Evolutionary conservation across 2,113 vertebrate species (phyloP).

Genomic region (Pollachius pollachius): DNA sequence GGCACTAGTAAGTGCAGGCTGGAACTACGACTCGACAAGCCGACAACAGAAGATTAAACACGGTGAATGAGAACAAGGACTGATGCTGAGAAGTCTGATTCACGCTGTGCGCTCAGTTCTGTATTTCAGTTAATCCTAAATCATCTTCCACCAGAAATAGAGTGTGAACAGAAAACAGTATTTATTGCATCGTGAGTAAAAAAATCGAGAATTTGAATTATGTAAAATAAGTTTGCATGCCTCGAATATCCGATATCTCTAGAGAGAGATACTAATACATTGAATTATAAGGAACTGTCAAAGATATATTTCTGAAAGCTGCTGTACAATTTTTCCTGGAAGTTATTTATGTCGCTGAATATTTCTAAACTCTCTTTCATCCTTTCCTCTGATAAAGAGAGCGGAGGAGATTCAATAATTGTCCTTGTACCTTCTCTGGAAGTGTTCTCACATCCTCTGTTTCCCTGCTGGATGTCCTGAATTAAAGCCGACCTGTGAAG

Average conservation of each 20-base stretch:
- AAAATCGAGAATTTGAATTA: conserved; percentile 24
- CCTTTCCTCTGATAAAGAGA: not conserved
- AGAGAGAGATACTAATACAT: not conserved
- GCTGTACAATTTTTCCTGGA: conserved; percentile 45
- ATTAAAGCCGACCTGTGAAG: conserved; percentile 75
- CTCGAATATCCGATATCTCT: conserved; percentile 49
- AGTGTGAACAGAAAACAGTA: conserved; percentile 22
- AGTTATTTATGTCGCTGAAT: conserved; percentile 12
- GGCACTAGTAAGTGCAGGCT: not conserved
- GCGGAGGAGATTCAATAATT: not conserved
- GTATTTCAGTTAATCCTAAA: not conserved
- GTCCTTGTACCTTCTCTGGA: conserved; percentile 66
- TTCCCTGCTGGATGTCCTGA: conserved; percentile 87
- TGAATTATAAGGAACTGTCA: conserved; percentile 41
- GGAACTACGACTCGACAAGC: no score
- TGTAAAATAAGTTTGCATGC: conserved; percentile 47
- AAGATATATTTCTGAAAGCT: conserved; percentile 46
- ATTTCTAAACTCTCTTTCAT: conserved; percentile 51
- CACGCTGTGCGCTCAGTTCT: no score
- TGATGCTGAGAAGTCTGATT: conserved; percentile 3
- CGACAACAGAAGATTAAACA: conserved; percentile 14
- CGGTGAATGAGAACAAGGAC: conserved; percentile 18
- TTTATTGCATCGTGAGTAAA: conserved; percentile 43
- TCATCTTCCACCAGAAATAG: conserved; percentile 9
- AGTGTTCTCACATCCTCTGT: conserved; percentile 79